A percentile compares a stretch with the other conserved stretches of the same genome.
Evolutionary conservation across 2,797 vertebrate species (phyloP).

Genomic region (Novumbra hubbsi): DNA sequence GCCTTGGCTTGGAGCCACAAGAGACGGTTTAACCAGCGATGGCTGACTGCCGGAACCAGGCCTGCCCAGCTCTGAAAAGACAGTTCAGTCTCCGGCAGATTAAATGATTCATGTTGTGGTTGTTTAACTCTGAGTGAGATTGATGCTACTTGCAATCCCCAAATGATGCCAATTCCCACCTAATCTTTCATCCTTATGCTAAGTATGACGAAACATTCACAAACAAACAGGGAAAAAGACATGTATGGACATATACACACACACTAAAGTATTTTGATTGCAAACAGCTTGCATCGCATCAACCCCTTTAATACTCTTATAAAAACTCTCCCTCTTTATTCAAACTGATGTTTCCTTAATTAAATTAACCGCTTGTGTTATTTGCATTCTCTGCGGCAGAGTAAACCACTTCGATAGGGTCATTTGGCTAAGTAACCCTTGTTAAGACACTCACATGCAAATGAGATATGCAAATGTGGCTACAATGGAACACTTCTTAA

Average conservation of each 20-base stretch:
- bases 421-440: constrained; percentile 71
- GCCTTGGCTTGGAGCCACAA: no score
- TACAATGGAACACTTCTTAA: constrained; percentile 78
- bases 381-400: constrained; percentile 43
- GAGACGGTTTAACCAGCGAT: neutral
- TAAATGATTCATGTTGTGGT: neutral
- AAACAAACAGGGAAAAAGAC: neutral
- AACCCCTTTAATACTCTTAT: constrained; percentile 69
- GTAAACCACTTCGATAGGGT: constrained; percentile 60
- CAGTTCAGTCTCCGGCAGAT: neutral
- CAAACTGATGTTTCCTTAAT: constrained; percentile 63
- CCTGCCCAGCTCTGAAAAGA: neutral
- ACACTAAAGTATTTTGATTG: constrained; percentile 53
- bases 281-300: constrained; percentile 67
- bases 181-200: neutral
- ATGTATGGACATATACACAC: neutral
- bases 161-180: neutral
- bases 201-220: neutral
- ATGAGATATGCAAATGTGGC: constrained; percentile 73
- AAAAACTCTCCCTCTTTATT: constrained; percentile 59
- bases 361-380: constrained; percentile 61
- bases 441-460: constrained; percentile 75
- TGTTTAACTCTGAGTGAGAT: neutral
- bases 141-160: neutral
- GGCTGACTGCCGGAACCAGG: neutral